Base-by-base conservation (phyloP, 2,797 vertebrate genomes). In the Anniella stebbinsi region DNA sequence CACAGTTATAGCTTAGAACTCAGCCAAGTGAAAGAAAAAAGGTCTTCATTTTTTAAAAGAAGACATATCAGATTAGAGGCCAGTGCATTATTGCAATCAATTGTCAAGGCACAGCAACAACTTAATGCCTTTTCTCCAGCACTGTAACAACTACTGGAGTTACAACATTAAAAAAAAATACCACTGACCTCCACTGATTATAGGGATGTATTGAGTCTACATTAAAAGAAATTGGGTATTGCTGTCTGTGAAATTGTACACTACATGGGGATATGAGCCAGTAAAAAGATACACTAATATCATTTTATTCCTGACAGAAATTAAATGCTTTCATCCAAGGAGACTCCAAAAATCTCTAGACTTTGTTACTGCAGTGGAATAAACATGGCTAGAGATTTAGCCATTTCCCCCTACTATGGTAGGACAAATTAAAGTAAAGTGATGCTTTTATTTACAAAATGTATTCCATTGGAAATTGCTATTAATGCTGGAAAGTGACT, bases 41-140 rank as follows among this genome's bases (percentile, higher is more conserved):
- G 25, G 18, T 2, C n/a, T 87, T n/a, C 2, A 15, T 15, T 69
- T 87, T 12, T 30, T 10, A 38, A 28, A 76, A 45, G 76, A 76
- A 6, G 57, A 28, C 57, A 9, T 28, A 33, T 8, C 30, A 87
- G 28, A 17, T 48, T 15, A 77, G 70, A 69, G 17, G 15, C 21
- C 73, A 73, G 57, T 30, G 18, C 57, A 80, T 72, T 86, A 73
- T 30, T 80, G 76, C 66, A 75, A 33, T 51, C 63, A 67, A 36
- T 86, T 4, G 73, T 90, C 77, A 81, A 81, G 38, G 54, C 67
- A 70, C 89, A 80, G 75, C 69, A 57, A 75, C 69, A 63, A 75
- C 8, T 81, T 57, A 70, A 28, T 72, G 36, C 67, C 54, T 84
- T 6, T 38, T 51, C 36, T 75, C 69, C 54, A 15, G 28, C 38